Percentiles rank a stretch among this genome's conserved stretches.
These are phyloP conservation scores for Oscarella lobularis DNA, from an alignment of 37 sponge, comb jelly and placozoan genomes.

Conservation along the genomic window DNA sequence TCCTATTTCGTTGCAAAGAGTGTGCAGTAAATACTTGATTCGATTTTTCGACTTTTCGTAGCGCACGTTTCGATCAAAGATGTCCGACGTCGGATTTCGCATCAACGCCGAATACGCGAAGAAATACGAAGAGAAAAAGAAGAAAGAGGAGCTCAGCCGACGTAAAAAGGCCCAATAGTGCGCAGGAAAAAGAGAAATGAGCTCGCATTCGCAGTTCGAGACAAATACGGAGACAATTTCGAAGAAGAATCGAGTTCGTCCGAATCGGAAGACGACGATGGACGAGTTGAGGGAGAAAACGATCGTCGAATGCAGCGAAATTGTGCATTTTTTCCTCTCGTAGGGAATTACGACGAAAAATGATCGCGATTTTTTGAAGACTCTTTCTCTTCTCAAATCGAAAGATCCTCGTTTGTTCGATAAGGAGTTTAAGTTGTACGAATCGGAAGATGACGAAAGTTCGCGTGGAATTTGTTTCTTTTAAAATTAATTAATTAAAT, in stretches of 20 bases:
- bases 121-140: background rate
- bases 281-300: constrained; percentile 7
- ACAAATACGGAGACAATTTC: constrained; percentile 46
- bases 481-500: background rate
- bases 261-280: constrained; percentile 62
- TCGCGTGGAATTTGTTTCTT: background rate
- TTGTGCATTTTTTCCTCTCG: constrained; percentile 2
- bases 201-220: background rate
- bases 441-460: constrained; percentile 2
- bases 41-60: too few species aligned
- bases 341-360: constrained; percentile 42
- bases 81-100: background rate
- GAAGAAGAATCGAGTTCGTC: constrained; percentile 20
- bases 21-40: too few species aligned
- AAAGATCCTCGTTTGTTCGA: constrained; percentile 56
- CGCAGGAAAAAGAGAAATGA: background rate
- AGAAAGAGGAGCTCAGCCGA: background rate
- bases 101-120: background rate
- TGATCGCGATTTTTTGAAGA: constrained; percentile 67
- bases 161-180: too few species aligned
- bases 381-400: constrained; percentile 64
- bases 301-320: background rate
- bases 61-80: background rate
- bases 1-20: too few species aligned
- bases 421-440: constrained; percentile 20